Conservation (phyloP, 64 coral and sea anemone genomes). For the Pocillopora damicornis region DNA sequence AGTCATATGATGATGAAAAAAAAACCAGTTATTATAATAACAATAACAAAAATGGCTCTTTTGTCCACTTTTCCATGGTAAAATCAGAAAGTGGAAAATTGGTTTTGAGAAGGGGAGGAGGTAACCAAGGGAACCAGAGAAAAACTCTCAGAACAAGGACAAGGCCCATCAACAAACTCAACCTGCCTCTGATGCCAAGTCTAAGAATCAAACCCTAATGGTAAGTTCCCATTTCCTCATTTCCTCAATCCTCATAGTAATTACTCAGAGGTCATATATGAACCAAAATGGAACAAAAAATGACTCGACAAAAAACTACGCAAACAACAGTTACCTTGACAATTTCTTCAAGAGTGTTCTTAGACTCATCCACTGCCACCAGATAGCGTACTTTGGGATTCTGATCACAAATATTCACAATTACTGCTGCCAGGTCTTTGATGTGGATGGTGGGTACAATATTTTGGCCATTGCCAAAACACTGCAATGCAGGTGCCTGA, state of each 20-base stretch:
- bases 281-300: not conserved
- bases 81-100: no score
- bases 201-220: not conserved
- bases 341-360: slow-evolving; percentile 96
- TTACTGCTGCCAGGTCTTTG: slow-evolving; percentile 77
- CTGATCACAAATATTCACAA: slow-evolving; percentile 96
- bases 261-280: no score
- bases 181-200: not conserved
- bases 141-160: no score
- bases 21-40: no score
- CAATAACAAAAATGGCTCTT: no score
- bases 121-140: no score
- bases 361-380: slow-evolving; percentile 92
- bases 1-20: no score
- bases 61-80: no score
- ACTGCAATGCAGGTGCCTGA: slow-evolving; percentile 82
- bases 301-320: not conserved
- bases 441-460: slow-evolving; percentile 94
- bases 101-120: no score
- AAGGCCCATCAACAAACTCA: not conserved
- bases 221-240: no score
- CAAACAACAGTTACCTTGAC: slow-evolving; percentile 59
- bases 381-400: slow-evolving; percentile 94
- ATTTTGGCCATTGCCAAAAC: slow-evolving; percentile 94
- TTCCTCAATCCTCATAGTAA: no score